Evolutionary conservation across 2,888 invertebrate genomes (phyloP).

Genomic region (Chaetogeoica ovagalla): DNA sequence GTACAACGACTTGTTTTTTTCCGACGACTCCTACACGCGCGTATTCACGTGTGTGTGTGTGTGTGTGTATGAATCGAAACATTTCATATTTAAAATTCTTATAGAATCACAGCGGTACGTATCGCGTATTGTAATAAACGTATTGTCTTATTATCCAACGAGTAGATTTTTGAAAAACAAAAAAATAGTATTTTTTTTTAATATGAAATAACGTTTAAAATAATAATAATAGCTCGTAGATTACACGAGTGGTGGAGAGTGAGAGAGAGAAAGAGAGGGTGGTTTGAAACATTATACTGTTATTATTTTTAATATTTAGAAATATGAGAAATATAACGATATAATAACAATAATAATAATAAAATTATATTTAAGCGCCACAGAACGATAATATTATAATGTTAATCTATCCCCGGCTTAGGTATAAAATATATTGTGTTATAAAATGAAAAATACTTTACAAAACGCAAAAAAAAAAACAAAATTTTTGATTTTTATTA

Average conservation of each 20-base stretch:
- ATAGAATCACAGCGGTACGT: slow-evolving; percentile 8
- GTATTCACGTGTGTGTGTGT: too few relatives aligned
- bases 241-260: too few relatives aligned
- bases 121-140: neutral
- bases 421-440: too few relatives aligned
- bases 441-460: too few relatives aligned
- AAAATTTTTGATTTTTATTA: too few relatives aligned
- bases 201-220: neutral
- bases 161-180: neutral
- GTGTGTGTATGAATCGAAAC: neutral
- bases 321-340: neutral
- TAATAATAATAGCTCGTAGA: neutral
- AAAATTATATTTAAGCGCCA: neutral
- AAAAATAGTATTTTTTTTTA: neutral
- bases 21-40: neutral
- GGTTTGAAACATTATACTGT: neutral
- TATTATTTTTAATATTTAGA: too few relatives aligned
- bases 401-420: too few relatives aligned
- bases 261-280: too few relatives aligned
- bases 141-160: too few relatives aligned
- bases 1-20: neutral
- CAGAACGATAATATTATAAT: too few relatives aligned
- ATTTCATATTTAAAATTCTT: slow-evolving; percentile 6
- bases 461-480: too few relatives aligned
- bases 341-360: too few relatives aligned